Conservation (phyloP, 2,888 invertebrate species). For the Nomada fucata region DNA sequence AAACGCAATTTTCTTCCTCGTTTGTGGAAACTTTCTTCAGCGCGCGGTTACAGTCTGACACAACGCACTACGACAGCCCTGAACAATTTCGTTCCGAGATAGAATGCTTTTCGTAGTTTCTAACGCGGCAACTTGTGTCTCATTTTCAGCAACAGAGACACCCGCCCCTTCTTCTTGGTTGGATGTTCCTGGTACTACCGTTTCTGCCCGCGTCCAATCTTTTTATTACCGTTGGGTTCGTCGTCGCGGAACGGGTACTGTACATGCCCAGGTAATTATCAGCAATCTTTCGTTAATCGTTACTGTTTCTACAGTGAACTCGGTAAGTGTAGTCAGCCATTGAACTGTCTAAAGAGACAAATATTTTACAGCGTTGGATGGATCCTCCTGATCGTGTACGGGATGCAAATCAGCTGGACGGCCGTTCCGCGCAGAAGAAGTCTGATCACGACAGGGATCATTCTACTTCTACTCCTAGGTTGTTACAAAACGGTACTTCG, state of each 20-base stretch:
- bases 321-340: neutral
- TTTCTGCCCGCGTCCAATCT: constrained; percentile 95
- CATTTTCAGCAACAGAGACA: constrained; percentile 88
- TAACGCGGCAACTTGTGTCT: constrained; percentile 52
- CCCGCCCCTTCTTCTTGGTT: constrained; percentile 88
- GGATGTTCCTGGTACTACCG: constrained; percentile 91
- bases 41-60: constrained; percentile 12
- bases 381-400: constrained; percentile 91
- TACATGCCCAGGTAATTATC: constrained; percentile 92
- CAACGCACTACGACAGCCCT: neutral
- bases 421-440: constrained; percentile 85
- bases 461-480: constrained; percentile 87
- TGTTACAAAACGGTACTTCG: constrained; percentile 89
- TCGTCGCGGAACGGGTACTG: constrained; percentile 94
- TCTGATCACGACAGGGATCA: constrained; percentile 85
- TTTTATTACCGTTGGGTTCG: constrained; percentile 92
- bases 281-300: neutral
- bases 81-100: constrained; percentile 25
- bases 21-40: constrained; percentile 18
- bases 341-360: too few species aligned
- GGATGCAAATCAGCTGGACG: constrained; percentile 89
- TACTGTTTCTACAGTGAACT: neutral
- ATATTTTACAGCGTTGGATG: constrained; percentile 89
- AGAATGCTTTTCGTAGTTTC: constrained; percentile 10
- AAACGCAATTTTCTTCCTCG: neutral